Conservation (phyloP, 2,113 vertebrate species). For the Mormoops blainvillei region DNA sequence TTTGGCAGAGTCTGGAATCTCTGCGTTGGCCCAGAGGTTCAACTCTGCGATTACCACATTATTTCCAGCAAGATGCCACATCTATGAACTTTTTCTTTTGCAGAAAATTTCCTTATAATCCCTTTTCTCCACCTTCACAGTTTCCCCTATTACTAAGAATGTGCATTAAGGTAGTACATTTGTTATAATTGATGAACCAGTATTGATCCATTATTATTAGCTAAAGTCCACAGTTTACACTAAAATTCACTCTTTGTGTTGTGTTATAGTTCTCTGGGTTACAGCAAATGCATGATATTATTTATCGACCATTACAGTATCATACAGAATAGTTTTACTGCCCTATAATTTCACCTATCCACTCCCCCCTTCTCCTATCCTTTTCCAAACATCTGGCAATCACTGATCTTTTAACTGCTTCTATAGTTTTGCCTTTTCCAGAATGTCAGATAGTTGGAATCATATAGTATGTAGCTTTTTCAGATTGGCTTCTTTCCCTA, state of each 20-base stretch:
- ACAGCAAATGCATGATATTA: neutral
- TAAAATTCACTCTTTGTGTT: neutral
- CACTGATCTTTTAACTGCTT: neutral
- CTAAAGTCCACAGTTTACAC: neutral
- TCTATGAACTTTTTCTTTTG: neutral
- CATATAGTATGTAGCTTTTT: neutral
- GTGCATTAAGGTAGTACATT: neutral
- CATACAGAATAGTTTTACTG: neutral
- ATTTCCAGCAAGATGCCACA: neutral
- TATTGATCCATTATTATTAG: neutral
- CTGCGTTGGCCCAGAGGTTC: neutral
- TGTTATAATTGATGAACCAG: neutral
- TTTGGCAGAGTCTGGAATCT: neutral
- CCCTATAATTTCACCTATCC: neutral
- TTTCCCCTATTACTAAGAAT: neutral
- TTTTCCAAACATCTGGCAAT: neutral
- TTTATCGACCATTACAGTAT: neutral
- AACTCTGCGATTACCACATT: neutral
- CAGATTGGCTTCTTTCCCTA: neutral
- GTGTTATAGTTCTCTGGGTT: neutral
- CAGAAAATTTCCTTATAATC: neutral
- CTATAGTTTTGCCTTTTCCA: neutral
- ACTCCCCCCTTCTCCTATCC: fast-evolving
- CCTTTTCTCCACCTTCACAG: neutral
- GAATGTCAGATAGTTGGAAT: neutral